phyloP scores from a whole-genome alignment of 1,140 invertebrate genomes.

The Charaxes varanes region DNA sequence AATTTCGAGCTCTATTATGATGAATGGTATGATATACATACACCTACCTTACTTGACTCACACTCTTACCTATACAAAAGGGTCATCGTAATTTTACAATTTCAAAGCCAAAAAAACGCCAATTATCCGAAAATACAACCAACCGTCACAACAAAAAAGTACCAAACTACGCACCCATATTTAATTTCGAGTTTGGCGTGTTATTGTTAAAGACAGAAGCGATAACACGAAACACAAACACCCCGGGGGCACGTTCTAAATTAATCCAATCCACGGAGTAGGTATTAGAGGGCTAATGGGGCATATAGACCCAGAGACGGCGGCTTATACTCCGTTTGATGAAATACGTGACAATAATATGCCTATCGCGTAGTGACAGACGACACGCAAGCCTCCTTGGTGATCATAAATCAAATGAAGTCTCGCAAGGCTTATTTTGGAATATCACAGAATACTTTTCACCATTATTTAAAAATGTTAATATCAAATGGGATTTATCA shows the following conservation, averaged over 20 bases:
- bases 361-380: too few relatives aligned
- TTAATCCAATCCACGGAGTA: conserved; percentile 51
- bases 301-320: conserved; percentile 10
- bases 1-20: too few relatives aligned
- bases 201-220: conserved; percentile 44
- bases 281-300: conserved; percentile 43
- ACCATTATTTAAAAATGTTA: too few relatives aligned
- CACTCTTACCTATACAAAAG: too few relatives aligned
- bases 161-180: conserved; percentile 13
- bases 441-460: too few relatives aligned
- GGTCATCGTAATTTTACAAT: not conserved
- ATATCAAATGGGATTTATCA: too few relatives aligned
- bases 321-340: not conserved
- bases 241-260: conserved; percentile 33
- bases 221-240: conserved; percentile 45
- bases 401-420: too few relatives aligned
- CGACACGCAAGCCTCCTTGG: too few relatives aligned
- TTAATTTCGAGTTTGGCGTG: conserved; percentile 23
- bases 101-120: not conserved
- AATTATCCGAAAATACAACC: not conserved
- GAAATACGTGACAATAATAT: too few relatives aligned
- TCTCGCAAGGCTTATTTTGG: too few relatives aligned
- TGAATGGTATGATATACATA: too few relatives aligned
- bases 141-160: conserved; percentile 1
- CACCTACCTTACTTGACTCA: too few relatives aligned